Evolutionary conservation across 2,113 vertebrate genomes (phyloP).

Genomic region (Perca fluviatilis): DNA sequence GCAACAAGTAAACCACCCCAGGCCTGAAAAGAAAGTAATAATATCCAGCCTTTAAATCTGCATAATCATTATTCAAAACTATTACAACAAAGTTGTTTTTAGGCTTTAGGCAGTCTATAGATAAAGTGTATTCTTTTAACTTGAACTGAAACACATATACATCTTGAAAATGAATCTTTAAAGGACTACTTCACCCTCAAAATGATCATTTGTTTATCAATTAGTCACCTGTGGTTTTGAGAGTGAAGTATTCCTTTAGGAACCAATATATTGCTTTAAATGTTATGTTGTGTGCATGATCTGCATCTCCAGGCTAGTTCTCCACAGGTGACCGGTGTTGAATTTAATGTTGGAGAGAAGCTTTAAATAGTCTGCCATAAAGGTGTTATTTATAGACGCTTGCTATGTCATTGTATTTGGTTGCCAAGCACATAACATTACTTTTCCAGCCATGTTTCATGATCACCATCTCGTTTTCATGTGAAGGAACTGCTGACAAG

Average conservation of each 20-base stretch:
- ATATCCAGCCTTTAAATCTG: neutral
- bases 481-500: neutral
- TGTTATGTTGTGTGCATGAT: neutral
- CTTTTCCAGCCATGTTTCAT: constrained; percentile 7
- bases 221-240: too few species aligned
- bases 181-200: too few species aligned
- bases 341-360: constrained; percentile 36
- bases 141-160: neutral
- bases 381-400: constrained; percentile 67
- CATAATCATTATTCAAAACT: neutral
- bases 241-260: too few species aligned
- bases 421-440: constrained; percentile 44
- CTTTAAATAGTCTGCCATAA: constrained; percentile 65
- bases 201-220: too few species aligned
- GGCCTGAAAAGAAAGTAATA: neutral
- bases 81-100: neutral
- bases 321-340: constrained; percentile 55
- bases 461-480: neutral
- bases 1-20: neutral
- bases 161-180: neutral
- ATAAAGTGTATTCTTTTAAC: neutral
- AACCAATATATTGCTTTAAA: neutral
- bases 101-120: neutral
- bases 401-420: constrained; percentile 33
- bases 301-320: neutral